A percentile compares a stretch with the other conserved stretches of the same genome.
phyloP scores from a whole-genome alignment of 2,113 vertebrate genomes.

The Gambusia holbrooki region DNA sequence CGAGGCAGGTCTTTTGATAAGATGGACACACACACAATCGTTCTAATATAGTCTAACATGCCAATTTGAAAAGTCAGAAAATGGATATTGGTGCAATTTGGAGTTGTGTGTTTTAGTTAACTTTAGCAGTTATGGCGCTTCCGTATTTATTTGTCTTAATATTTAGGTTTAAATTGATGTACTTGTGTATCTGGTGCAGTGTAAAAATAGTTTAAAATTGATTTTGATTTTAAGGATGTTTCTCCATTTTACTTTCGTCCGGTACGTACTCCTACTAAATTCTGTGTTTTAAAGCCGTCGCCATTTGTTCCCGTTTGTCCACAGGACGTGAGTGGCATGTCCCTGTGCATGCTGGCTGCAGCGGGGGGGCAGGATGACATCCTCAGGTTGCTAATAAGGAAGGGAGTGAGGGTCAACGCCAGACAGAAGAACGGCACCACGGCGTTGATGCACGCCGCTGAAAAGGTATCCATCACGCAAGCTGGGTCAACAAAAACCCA shows the following conservation, averaged over 20 bases:
- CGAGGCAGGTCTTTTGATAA: background rate
- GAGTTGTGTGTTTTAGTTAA: background rate
- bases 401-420: conserved; percentile 91
- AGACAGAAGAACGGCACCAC: conserved; percentile 95
- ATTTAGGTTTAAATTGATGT: background rate
- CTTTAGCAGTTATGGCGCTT: background rate
- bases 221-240: background rate
- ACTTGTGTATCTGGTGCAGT: background rate
- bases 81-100: no score
- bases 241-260: background rate
- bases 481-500: background rate
- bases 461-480: conserved; percentile 84
- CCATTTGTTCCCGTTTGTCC: conserved; percentile 10
- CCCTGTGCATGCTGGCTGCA: conserved; percentile 93
- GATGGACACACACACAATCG: background rate
- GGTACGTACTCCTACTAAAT: background rate
- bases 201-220: background rate
- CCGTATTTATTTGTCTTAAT: background rate
- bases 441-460: conserved; percentile 93
- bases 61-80: no score
- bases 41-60: background rate
- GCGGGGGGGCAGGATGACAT: conserved; percentile 95
- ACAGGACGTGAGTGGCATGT: conserved; percentile 96
- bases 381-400: conserved; percentile 90
- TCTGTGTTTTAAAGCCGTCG: background rate